These are phyloP conservation scores for Marronus borbonicus DNA, from an alignment of 2,888 invertebrate genomes.

Conservation along the genomic window DNA sequence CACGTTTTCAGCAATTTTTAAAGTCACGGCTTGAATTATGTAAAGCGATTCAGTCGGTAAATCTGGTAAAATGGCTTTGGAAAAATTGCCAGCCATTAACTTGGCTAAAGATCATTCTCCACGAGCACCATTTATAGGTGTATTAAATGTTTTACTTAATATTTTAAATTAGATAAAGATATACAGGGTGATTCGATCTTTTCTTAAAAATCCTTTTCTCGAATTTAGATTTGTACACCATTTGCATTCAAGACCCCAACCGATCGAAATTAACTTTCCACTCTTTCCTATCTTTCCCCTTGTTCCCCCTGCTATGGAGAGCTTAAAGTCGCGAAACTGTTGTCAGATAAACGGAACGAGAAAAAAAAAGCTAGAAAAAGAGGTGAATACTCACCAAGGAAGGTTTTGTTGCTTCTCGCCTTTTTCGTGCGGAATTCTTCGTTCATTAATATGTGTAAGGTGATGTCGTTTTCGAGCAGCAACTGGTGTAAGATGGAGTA, in stretches of 20 bases:
- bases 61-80: slow-evolving; percentile 59
- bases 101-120: slow-evolving; percentile 53
- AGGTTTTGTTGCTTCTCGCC: slow-evolving; percentile 79
- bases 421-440: slow-evolving; percentile 85
- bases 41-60: slow-evolving; percentile 58
- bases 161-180: background rate
- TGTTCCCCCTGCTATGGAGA: slow-evolving; percentile 19
- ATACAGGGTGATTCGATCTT: slow-evolving; percentile 42
- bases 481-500: slow-evolving; percentile 88
- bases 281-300: background rate
- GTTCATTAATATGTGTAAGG: slow-evolving; percentile 87
- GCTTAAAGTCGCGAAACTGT: slow-evolving; percentile 52
- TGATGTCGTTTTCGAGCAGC: slow-evolving; percentile 85
- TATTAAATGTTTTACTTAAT: slow-evolving; percentile 29
- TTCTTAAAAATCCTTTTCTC: slow-evolving; percentile 44
- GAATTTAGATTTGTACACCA: slow-evolving; percentile 57
- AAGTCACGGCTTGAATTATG: slow-evolving; percentile 53
- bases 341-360: slow-evolving; percentile 55
- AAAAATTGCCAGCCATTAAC: slow-evolving; percentile 56
- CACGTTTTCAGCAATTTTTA: slow-evolving; percentile 55
- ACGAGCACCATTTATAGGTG: background rate
- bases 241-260: slow-evolving; percentile 59
- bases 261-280: slow-evolving; percentile 61
- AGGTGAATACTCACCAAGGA: slow-evolving; percentile 77
- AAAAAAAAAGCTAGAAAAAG: slow-evolving; percentile 48